Evolutionary conservation across 2,797 vertebrate species (phyloP), one percentile per base, ranked within the genome.

Genomic region (Lithobates pipiens): DNA sequence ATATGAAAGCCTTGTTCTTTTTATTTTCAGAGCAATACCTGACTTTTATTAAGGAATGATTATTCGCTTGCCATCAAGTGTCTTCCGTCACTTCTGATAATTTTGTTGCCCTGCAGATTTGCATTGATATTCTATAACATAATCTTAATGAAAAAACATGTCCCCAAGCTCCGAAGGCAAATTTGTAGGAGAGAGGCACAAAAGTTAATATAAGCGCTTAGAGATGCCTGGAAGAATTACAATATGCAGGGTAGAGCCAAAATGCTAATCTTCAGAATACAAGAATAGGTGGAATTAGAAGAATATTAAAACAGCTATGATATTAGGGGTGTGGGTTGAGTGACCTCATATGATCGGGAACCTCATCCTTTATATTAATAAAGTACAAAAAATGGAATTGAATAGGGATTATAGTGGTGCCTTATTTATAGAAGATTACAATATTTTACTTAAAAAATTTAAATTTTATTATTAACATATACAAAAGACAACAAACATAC

Each of bases 61-160:
- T 46, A 68, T 68, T 68, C 42, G 10, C 46, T 34, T 80, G 6
- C 10, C 18, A 57, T 80, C n/a, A 80, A n/a, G 54, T 69, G 21
- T 18, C 68, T 71, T 23, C 46, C 36, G 78, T 54, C 78, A 71
- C 44, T 80, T 71, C 29, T 71, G 46, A 82, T 73, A 10, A 44
- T 42, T 39, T 50, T 82, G 74, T 75, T 54, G 46, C 72, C 69
- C 27, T 75, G 39, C 42, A 29, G 27, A 82, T 34, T 82, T 67
- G 25, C 57, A 82, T 61, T 82, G 80, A 46, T 73, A 74, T 82
- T 65, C 36, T 74, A 74, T 32, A 82, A 82, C 63, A 61, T 32
- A 13, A 10, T 57, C 63, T n/a, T 82, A 75, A 82, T 82, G 80
- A 75, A 75, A 82, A 82, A 75, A 75, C 71, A 46, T 82, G 39